phyloP scores from a whole-genome alignment of 2,113 vertebrate species.

The Fukomys damarensis region DNA sequence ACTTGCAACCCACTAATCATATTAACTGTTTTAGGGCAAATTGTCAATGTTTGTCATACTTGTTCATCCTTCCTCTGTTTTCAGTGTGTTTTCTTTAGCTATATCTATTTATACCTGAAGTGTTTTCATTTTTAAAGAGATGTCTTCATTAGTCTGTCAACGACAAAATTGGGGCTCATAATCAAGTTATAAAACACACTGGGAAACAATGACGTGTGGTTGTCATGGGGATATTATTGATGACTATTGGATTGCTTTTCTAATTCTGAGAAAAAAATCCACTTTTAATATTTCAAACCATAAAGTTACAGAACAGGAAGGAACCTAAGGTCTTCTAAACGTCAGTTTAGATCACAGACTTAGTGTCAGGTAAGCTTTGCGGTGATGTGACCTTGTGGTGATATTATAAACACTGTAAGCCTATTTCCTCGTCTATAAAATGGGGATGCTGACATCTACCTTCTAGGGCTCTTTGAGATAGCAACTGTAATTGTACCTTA shows the following conservation, averaged over 20 bases:
- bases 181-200: slow-evolving; percentile 49
- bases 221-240: slow-evolving; percentile 16
- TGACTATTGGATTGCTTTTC: neutral
- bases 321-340: neutral
- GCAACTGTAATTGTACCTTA: neutral
- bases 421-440: slow-evolving; percentile 18
- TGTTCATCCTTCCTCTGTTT: slow-evolving; percentile 51
- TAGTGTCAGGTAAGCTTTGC: neutral
- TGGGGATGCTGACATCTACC: neutral
- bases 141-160: slow-evolving; percentile 24
- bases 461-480: neutral
- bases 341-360: neutral
- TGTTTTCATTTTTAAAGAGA: neutral
- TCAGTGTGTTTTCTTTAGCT: slow-evolving; percentile 71
- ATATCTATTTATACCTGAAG: slow-evolving; percentile 72
- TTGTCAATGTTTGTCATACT: slow-evolving; percentile 52
- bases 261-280: slow-evolving; percentile 35
- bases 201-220: neutral
- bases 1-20: slow-evolving; percentile 67
- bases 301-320: neutral
- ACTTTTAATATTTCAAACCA: slow-evolving; percentile 36
- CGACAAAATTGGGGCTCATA: neutral
- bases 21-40: slow-evolving; percentile 83
- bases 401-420: neutral
- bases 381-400: neutral